Conservation (phyloP, 1,140 invertebrate genomes). For the Magallana gigas region DNA sequence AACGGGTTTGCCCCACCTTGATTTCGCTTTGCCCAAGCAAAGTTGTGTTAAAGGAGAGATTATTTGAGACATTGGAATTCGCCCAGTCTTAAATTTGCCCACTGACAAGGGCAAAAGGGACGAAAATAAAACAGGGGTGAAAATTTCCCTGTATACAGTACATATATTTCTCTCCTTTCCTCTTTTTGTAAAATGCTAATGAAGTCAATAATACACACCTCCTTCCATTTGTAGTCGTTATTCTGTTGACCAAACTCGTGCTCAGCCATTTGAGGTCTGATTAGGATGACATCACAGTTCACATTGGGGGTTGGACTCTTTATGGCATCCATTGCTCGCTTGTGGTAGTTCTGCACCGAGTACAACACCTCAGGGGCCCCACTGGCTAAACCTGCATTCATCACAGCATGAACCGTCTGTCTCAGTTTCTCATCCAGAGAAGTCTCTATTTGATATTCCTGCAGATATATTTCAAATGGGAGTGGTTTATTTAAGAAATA, state of each 20-base stretch:
- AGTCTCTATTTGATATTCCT: conserved; percentile 5
- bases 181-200: too few species aligned
- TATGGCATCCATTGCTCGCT: background rate
- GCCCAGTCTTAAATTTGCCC: too few species aligned
- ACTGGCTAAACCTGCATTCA: background rate
- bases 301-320: background rate
- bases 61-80: too few species aligned
- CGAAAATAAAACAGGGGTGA: too few species aligned
- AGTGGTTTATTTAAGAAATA: too few species aligned
- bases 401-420: background rate
- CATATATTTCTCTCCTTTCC: too few species aligned
- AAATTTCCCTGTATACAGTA: too few species aligned
- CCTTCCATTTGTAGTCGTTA: conserved; percentile 28
- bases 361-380: background rate
- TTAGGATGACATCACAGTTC: conserved; percentile 4
- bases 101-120: too few species aligned
- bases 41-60: too few species aligned
- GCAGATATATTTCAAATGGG: background rate
- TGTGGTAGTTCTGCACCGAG: conserved; percentile 5
- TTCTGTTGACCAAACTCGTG: background rate
- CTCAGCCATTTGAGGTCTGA: background rate
- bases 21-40: too few species aligned
- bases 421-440: conserved; percentile 2
- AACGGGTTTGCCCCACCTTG: too few species aligned
- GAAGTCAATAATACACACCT: background rate